Base-by-base conservation (phyloP, 2,888 invertebrate genomes). In the Lasioglossum oenotherae region DNA sequence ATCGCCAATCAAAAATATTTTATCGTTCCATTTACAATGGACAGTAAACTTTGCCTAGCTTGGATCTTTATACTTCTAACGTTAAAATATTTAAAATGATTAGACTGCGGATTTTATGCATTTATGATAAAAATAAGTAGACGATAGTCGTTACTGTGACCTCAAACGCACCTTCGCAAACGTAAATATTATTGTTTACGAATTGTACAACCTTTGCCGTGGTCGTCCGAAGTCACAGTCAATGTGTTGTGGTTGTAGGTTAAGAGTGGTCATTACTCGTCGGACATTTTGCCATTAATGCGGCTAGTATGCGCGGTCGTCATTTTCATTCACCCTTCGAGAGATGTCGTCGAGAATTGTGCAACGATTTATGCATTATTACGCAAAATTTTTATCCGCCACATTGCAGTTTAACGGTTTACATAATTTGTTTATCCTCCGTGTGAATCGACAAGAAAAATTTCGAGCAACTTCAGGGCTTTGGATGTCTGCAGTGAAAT, bases 211-310 rank as follows among this genome's bases (percentile, higher is more conserved):
- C 57, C n/a, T n/a, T 57, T 12, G 10, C n/a, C 12, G 53, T 12
- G n/a, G 16, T 46, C n/a, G 53, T 38, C 31, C 12, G 31, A 60
- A 23, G 5, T 16, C 53, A 74, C 27, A 38, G 57, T 57, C n/a
- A 16, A 16, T 74, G 23, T n/a, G 27, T 31, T 44, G 35, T 4
- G 6, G 23, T 0, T 38, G 10, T 41, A 79, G 78, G 78, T 84
- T 85, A 79, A 41, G 27, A n/a, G 12, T 76, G 35, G 46, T 44
- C n/a, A 67, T 85, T 86, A 88, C 86, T 82, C 86, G 83, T 83
- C 41, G 31, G 80, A 38, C 53, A 75, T 0, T 76, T 72, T 80
- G 75, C 75, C 81, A n/a, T 69, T 77, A 14, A 71, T 23, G 12
- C 67, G 81, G 75, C 27, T 67, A 46, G 78, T 16, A 1, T 81